Conservation (phyloP, 2,113 vertebrate species). For the Triplophysa rosa region DNA sequence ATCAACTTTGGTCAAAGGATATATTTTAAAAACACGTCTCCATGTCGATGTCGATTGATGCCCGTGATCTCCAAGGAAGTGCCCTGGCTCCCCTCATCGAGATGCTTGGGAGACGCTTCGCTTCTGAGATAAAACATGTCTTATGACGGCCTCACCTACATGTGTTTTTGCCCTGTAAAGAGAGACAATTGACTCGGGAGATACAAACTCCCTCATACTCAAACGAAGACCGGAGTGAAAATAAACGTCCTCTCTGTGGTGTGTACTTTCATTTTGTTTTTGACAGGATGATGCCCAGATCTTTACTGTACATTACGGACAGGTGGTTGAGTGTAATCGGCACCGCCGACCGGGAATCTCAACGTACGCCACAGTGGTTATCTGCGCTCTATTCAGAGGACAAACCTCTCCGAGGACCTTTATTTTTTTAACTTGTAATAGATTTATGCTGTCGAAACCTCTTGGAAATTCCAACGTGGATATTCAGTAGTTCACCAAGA, state of each 20-base stretch:
- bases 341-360: conserved; percentile 44
- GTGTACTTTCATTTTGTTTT: conserved; percentile 16
- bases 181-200: conserved; percentile 5
- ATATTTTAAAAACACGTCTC: conserved; percentile 38
- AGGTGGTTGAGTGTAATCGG: conserved; percentile 73
- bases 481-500: conserved; percentile 31
- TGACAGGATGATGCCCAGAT: conserved; percentile 12
- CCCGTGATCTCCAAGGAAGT: conserved; percentile 10
- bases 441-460: conserved; percentile 25
- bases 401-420: conserved; percentile 42
- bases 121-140: conserved; percentile 19
- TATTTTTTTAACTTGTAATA: conserved; percentile 46
- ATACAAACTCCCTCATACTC: background rate
- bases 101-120: conserved; percentile 5
- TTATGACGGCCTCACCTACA: conserved; percentile 19
- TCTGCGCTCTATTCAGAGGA: conserved; percentile 4
- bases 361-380: background rate
- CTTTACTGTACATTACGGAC: conserved; percentile 7
- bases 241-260: conserved; percentile 2
- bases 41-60: conserved; percentile 20
- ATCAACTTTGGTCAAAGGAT: conserved; percentile 45
- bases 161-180: background rate
- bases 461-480: conserved; percentile 27
- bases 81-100: background rate
- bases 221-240: background rate